These are phyloP conservation scores for Megatriorchis doriae DNA, from an alignment of 2,113 vertebrate genomes.

Conservation along the genomic window DNA sequence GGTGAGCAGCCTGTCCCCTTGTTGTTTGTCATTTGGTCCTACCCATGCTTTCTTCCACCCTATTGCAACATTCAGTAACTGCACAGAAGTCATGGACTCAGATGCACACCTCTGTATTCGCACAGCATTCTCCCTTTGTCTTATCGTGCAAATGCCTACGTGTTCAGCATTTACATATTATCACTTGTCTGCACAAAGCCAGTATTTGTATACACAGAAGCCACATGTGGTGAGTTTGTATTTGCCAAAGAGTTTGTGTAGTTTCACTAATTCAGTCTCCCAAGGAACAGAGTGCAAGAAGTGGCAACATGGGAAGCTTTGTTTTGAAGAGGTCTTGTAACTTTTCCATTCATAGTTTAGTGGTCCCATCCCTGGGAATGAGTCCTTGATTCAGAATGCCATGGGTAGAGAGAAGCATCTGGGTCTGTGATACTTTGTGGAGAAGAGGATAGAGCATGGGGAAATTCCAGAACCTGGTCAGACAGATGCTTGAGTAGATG, in stretches of 20 bases:
- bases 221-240: background rate
- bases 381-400: background rate
- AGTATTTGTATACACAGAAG: background rate
- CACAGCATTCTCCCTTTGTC: background rate
- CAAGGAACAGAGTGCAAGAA: background rate
- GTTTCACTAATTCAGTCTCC: background rate
- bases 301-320: background rate
- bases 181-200: background rate
- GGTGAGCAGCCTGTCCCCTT: background rate
- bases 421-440: background rate
- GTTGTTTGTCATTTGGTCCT: background rate
- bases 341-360: background rate
- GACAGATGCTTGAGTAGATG: background rate
- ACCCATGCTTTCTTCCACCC: background rate
- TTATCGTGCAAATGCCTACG: background rate
- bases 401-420: background rate
- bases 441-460: background rate
- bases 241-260: background rate
- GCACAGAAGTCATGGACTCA: background rate
- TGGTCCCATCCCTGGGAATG: background rate
- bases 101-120: background rate
- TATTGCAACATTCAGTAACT: background rate
- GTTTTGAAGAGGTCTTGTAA: background rate
- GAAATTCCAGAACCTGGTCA: background rate
- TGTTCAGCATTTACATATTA: background rate